A percentile compares a stretch with the other conserved stretches of the same genome.
Evolutionary conservation across 2,797 vertebrate genomes (phyloP).

Genomic region (Salarias fasciatus): DNA sequence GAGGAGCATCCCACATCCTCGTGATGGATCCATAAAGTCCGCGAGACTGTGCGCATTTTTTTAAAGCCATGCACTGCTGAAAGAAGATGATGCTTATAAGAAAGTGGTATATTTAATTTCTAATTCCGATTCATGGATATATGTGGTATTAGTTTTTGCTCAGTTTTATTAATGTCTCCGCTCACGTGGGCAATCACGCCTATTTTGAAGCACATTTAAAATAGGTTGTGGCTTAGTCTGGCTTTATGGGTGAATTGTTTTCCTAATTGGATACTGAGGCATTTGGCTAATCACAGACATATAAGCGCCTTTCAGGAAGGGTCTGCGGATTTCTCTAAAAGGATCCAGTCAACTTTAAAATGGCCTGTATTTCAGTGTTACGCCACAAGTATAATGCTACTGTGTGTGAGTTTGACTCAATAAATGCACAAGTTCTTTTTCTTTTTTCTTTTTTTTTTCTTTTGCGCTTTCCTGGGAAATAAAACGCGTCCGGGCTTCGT

Average conservation of each 20-base stretch:
- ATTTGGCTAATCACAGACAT: conserved; percentile 68
- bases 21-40: conserved; percentile 47
- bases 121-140: background rate
- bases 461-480: conserved; percentile 5
- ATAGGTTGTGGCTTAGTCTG: conserved; percentile 44
- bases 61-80: background rate
- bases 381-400: background rate
- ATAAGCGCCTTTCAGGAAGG: conserved; percentile 72
- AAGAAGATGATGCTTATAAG: background rate
- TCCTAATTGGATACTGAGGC: conserved; percentile 73
- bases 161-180: background rate
- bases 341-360: conserved; percentile 65
- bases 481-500: background rate
- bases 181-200: conserved; percentile 1
- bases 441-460: too few relatives aligned
- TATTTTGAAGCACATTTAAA: conserved; percentile 46
- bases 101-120: background rate
- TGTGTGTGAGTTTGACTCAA: conserved; percentile 13
- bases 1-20: conserved; percentile 32
- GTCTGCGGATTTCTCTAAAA: conserved; percentile 40
- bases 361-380: background rate
- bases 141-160: conserved; percentile 1
- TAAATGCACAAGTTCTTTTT: conserved; percentile 31
- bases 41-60: background rate
- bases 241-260: conserved; percentile 67